Evolutionary conservation across 2,797 vertebrate species (phyloP), one percentile per base, ranked within the genome.

Genomic region (Psittacula echo): DNA sequence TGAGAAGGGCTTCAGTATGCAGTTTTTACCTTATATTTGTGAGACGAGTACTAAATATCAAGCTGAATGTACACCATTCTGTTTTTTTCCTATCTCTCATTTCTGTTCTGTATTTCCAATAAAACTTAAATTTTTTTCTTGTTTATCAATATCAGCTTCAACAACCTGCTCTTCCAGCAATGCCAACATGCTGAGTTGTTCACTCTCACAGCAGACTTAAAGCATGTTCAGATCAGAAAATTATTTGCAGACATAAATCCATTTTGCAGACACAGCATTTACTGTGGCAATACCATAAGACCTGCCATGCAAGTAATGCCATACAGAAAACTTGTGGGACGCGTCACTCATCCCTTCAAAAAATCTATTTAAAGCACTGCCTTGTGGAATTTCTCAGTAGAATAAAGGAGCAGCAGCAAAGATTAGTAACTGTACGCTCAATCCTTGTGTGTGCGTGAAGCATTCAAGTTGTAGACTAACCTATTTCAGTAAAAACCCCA

Each of bases 101-200:
- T 85, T 62, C 70, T 93, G 23, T 85, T 85, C 65, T 68, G 37
- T 89, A 89, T 79, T 92, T 78, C 83, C 44, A 96, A 94, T 95
- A 92, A 96, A 96, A 95, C 76, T 94, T 90, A 79, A 85, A 48
- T 45, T 34, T 87, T 85, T 70, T 84, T 51, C 50, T 84, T 56
- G 62, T 81, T 91, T 85, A 82, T 87, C 50, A 50, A 7, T 37
- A 84, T 61, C 64, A 70, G 29, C 41, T 91, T 86, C 45, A 68
- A 58, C n/a, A 72, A 50, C 7, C 37, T 81, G 66, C 58, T 90
- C 14, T 74, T 42, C 32, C 45, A 72, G 67, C 34, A 73, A 7
- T 32, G 42, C 27, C 70, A 70, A 56, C 18, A 5, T 6, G 12
- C 21, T 32, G 32, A 94, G 19, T 15, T 64, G n/a, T 29, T 56